These are phyloP conservation scores for Coilia nasus DNA, from an alignment of 2,797 vertebrate genomes.

Conservation along the genomic window DNA sequence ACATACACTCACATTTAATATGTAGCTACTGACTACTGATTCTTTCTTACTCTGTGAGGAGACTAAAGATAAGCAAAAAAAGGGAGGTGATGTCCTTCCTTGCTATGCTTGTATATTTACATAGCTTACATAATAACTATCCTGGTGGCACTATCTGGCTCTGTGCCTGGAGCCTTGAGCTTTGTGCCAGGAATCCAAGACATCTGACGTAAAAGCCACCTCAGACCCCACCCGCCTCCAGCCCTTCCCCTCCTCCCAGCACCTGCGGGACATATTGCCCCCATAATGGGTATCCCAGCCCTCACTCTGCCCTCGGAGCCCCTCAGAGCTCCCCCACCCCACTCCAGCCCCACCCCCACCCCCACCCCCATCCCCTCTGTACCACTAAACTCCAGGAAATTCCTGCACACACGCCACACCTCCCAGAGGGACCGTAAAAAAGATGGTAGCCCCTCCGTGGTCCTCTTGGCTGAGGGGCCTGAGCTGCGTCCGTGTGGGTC, in stretches of 20 bases:
- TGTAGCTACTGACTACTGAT: no score
- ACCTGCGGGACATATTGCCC: neutral
- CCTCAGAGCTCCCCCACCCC: neutral
- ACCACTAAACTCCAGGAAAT: conserved; percentile 15
- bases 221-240: neutral
- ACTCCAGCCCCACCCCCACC: neutral
- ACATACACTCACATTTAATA: neutral
- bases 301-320: neutral
- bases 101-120: neutral
- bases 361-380: neutral
- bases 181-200: neutral
- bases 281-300: neutral
- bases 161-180: neutral
- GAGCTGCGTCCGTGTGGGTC: neutral
- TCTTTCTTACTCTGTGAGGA: neutral
- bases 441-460: neutral
- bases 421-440: conserved; percentile 10
- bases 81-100: neutral
- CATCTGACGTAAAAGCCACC: neutral
- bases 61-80: neutral
- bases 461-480: neutral
- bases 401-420: neutral
- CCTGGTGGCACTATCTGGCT: neutral
- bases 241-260: neutral
- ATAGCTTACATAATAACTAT: neutral